phyloP scores from a whole-genome alignment of 2,888 invertebrate genomes.

The Drosophila leonis region DNA sequence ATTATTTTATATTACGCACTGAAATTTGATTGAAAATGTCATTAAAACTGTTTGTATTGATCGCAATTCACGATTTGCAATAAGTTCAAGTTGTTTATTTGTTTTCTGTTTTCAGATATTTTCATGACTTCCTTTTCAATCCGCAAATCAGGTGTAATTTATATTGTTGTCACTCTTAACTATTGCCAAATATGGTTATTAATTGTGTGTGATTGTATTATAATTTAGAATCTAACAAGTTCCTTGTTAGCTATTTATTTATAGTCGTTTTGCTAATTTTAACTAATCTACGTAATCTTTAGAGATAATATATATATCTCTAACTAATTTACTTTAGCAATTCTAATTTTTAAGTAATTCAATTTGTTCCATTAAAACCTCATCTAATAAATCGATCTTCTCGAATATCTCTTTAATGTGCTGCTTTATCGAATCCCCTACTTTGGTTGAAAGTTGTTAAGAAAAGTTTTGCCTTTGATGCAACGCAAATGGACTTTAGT shows the following conservation, averaged over 20 bases:
- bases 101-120: constrained; percentile 1
- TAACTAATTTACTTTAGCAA: too few relatives aligned
- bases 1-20: constrained; percentile 40
- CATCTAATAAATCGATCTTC: neutral
- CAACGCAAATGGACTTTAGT: constrained; percentile 1
- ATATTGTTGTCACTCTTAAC: constrained; percentile 23
- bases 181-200: constrained; percentile 42
- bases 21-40: constrained; percentile 41
- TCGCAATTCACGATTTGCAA: constrained; percentile 24
- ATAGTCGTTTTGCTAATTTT: neutral
- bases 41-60: constrained; percentile 20
- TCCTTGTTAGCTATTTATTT: constrained; percentile 5
- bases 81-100: constrained; percentile 9
- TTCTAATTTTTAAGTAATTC: too few relatives aligned
- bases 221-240: constrained; percentile 3
- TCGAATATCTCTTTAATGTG: neutral
- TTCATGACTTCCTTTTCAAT: constrained; percentile 46
- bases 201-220: constrained; percentile 4
- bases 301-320: too few relatives aligned
- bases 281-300: neutral
- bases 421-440: neutral
- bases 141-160: constrained; percentile 36
- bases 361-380: too few relatives aligned
- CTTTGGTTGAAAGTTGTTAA: constrained; percentile 1
- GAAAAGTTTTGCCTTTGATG: constrained; percentile 23